Evolutionary conservation across 2,113 vertebrate genomes (phyloP).

Genomic region (Dicentrarchus labrax): DNA sequence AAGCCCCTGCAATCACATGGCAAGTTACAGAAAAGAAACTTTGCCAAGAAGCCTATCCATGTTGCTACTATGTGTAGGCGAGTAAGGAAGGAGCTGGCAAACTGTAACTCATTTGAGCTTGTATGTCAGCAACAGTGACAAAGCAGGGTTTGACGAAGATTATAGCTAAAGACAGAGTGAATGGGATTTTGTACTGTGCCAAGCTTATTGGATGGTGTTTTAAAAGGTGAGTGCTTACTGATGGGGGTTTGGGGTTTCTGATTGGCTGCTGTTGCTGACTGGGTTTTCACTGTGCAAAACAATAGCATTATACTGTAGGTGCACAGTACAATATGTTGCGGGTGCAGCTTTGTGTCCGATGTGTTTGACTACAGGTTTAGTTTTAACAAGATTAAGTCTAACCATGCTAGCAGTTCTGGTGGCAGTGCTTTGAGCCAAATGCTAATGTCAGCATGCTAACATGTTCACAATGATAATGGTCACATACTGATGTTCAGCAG

Average conservation of each 20-base stretch:
- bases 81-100: background rate
- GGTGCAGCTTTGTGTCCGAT: background rate
- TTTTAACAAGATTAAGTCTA: no score
- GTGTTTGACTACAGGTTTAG: background rate
- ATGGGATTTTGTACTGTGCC: background rate
- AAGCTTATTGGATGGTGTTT: background rate
- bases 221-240: background rate
- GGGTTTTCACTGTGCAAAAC: background rate
- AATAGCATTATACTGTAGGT: background rate
- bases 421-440: no score
- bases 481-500: background rate
- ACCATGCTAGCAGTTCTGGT: background rate
- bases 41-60: background rate
- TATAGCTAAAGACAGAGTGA: no score
- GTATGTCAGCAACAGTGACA: background rate
- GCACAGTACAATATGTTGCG: background rate
- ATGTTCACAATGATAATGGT: no score
- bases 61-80: background rate
- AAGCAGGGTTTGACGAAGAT: background rate
- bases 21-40: background rate
- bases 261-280: background rate
- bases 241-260: background rate
- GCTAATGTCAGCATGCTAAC: no score
- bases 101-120: background rate
- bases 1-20: background rate